Evolutionary conservation across 2,888 invertebrate genomes (phyloP), one percentile per base, ranked within the genome.

Genomic region (Spodoptera picta): DNA sequence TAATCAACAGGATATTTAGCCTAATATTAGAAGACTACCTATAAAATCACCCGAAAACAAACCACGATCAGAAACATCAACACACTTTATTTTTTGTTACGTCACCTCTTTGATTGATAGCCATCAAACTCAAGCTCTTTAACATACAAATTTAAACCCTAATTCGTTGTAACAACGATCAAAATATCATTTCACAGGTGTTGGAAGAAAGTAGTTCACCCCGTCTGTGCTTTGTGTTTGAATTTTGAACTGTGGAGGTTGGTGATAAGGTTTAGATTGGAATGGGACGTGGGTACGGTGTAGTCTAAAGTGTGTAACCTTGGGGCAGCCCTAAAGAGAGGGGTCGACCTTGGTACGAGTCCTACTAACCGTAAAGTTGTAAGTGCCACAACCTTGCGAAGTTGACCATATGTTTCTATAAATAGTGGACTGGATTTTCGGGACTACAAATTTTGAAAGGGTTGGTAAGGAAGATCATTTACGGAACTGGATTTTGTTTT

Each of bases 321-420:
- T 80, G 75, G 70, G 66, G 44, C 49, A 61, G 70, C 65, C 66
- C 60, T 51, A 51, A 42, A 64, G 79, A 81, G 79, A 52, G 68
- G 62, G 77, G 58, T 46, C 63, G 68, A 66, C 82, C 84, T 80
- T 82, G 69, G 44, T 45, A 42, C 42, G 57, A 74, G 80, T 74
- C 78, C 82, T 76, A 83, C 77, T 80, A 74, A 83, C 82, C 81
- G 76, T 77, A 67, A 80, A 79, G 73, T 57, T 48, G 64, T 66
- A 24, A 73, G 65, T 68, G 66, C 31, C 61, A 49, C 52, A 58
- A 69, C 70, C 69, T 77, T 62, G 64, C 24, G 44, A 23, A 42
- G 65, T 47, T 67, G 66, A 71, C 80, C 71, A 73, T 65, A 61
- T 47, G 65, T 7, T 54, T 65, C 71, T 64, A 75, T 57, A 75